Evolutionary conservation across 2,113 vertebrate genomes (phyloP).

Genomic region (Apodemus speciosus): DNA sequence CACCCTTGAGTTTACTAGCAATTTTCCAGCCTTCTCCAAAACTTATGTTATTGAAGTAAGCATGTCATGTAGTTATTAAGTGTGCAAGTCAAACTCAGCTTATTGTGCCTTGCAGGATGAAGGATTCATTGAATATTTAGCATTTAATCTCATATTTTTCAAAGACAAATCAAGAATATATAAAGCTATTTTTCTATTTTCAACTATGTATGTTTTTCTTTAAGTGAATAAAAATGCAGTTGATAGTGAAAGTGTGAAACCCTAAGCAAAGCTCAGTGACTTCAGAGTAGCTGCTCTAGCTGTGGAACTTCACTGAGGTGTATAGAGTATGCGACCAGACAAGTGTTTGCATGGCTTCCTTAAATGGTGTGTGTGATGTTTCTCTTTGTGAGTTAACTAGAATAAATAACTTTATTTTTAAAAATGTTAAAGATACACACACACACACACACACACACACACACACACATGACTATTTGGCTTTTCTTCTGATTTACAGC

Average conservation of each 20-base stretch:
- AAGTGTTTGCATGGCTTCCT: not conserved
- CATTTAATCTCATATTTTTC: slow-evolving; percentile 58
- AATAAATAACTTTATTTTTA: not conserved
- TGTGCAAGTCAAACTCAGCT: slow-evolving; percentile 43
- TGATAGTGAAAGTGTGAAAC: not conserved
- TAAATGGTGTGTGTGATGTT: not conserved
- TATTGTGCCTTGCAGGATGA: not conserved
- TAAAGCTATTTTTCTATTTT: not conserved
- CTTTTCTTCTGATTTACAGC: not conserved
- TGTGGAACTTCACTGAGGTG: not conserved
- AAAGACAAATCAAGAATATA: not conserved
- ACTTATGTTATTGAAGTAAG: slow-evolving; percentile 46
- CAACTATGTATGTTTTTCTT: not conserved
- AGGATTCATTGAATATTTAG: not conserved
- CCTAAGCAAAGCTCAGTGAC: no score
- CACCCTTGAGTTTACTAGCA: not conserved
- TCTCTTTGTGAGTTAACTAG: not conserved
- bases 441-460: no score
- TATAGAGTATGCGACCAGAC: not conserved
- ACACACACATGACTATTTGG: no score
- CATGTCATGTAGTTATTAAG: slow-evolving; percentile 78
- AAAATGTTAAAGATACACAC: no score
- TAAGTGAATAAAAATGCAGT: not conserved
- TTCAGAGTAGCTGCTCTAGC: not conserved
- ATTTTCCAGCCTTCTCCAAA: not conserved